Conservation (phyloP, 2,797 vertebrate genomes). For the Gadopsis bispinosus region DNA sequence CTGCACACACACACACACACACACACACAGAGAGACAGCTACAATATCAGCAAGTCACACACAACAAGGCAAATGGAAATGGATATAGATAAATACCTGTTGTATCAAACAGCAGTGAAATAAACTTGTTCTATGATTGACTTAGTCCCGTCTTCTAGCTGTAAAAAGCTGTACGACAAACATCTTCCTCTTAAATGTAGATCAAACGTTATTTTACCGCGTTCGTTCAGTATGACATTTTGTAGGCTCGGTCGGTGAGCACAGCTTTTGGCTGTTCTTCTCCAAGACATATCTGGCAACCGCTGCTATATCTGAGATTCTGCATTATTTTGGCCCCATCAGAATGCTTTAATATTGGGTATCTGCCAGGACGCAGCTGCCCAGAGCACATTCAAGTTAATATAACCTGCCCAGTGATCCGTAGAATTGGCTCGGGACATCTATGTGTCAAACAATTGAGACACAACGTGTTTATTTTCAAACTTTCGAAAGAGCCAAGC, state of each 20-base stretch:
- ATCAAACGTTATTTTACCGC: not conserved
- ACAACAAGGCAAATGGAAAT: not conserved
- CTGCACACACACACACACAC: conserved; percentile 74
- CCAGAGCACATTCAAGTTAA: not conserved
- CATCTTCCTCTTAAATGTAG: not conserved
- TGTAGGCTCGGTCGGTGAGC: not conserved
- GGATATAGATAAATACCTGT: not conserved
- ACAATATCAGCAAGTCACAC: not conserved
- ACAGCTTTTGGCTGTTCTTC: not conserved
- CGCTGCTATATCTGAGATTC: not conserved
- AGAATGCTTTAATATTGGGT: not conserved
- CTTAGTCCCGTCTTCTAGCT: not conserved
- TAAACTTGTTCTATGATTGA: not conserved
- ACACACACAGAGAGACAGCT: not conserved
- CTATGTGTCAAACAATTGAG: not conserved
- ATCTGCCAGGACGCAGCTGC: not conserved
- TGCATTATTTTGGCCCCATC: not conserved
- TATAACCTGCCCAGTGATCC: not conserved
- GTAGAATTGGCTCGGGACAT: not conserved
- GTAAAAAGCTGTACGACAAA: not conserved
- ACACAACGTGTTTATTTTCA: not conserved
- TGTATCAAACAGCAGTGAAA: not conserved
- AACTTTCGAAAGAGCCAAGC: not conserved
- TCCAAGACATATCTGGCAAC: not conserved
- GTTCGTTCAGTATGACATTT: not conserved